phyloP scores from a whole-genome alignment of 2,797 vertebrate genomes.

The Clarias fuscus region DNA sequence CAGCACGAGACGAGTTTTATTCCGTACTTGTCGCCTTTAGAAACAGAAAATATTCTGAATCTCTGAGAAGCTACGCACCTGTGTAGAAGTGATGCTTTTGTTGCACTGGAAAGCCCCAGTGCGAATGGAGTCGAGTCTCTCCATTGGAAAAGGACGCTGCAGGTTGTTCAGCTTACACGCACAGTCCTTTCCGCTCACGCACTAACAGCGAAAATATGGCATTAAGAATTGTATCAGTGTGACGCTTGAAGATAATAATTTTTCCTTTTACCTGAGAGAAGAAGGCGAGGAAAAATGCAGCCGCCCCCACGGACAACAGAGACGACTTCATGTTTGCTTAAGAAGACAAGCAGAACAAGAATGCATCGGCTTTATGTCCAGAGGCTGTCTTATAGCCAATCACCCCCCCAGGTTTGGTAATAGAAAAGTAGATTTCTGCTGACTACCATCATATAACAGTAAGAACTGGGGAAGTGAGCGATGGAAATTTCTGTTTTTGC shows the following conservation, averaged over 20 bases:
- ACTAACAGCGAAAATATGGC: conserved; percentile 27
- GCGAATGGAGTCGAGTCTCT: conserved; percentile 53
- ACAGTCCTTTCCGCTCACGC: conserved; percentile 49
- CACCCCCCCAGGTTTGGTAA: neutral
- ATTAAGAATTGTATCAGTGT: neutral
- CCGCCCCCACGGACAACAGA: neutral
- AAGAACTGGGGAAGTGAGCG: conserved; percentile 5
- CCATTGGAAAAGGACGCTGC: conserved; percentile 61
- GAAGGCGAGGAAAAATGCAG: neutral
- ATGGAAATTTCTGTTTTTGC: neutral
- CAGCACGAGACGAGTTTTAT: no score
- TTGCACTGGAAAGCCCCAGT: conserved; percentile 57
- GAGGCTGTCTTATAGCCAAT: neutral
- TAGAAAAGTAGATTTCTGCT: neutral
- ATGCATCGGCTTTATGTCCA: neutral
- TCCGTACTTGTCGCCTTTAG: neutral
- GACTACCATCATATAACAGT: neutral
- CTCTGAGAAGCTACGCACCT: conserved; percentile 54
- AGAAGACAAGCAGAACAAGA: neutral
- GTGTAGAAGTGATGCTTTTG: conserved; percentile 50
- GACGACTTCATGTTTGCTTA: conserved; percentile 5
- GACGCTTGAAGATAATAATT: no score
- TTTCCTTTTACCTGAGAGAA: conserved; percentile 31
- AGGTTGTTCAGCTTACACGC: conserved; percentile 63
- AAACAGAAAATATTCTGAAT: no score